These are phyloP conservation scores for Rhadina sibilatrix DNA, from an alignment of 2,113 vertebrate species.

Conservation along the genomic window DNA sequence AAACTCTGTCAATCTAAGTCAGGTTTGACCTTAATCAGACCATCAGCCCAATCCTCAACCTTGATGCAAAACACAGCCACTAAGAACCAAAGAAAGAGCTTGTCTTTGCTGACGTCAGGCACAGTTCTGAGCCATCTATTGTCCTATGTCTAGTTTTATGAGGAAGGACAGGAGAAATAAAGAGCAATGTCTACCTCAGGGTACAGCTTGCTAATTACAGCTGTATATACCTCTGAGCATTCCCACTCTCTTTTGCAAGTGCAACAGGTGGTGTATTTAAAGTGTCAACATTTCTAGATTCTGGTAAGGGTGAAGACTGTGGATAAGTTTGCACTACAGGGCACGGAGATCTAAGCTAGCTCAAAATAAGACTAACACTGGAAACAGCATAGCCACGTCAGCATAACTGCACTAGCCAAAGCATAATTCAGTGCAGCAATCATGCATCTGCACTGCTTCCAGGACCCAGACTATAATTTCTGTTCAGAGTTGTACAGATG, in stretches of 20 bases:
- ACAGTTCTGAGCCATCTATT: background rate
- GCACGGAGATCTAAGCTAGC: background rate
- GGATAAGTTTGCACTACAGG: background rate
- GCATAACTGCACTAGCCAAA: background rate
- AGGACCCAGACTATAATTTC: background rate
- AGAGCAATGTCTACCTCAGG: background rate
- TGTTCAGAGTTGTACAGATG: slow-evolving; percentile 9
- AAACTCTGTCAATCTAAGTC: background rate
- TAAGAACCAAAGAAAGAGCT: background rate
- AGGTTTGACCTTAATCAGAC: background rate
- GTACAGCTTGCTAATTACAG: background rate
- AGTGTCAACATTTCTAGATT: background rate
- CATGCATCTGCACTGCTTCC: background rate
- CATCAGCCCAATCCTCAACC: background rate
- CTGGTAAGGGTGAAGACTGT: background rate
- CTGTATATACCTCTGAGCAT: background rate
- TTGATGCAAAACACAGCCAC: background rate
- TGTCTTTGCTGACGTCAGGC: background rate
- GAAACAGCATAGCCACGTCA: background rate
- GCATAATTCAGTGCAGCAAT: slow-evolving; percentile 29
- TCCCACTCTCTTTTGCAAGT: background rate
- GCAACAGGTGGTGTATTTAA: background rate
- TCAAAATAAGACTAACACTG: background rate
- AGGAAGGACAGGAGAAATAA: background rate
- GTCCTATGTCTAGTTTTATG: background rate